These are phyloP conservation scores for Hoplostethus atlanticus DNA, from an alignment of 2,797 vertebrate genomes.

Conservation along the genomic window DNA sequence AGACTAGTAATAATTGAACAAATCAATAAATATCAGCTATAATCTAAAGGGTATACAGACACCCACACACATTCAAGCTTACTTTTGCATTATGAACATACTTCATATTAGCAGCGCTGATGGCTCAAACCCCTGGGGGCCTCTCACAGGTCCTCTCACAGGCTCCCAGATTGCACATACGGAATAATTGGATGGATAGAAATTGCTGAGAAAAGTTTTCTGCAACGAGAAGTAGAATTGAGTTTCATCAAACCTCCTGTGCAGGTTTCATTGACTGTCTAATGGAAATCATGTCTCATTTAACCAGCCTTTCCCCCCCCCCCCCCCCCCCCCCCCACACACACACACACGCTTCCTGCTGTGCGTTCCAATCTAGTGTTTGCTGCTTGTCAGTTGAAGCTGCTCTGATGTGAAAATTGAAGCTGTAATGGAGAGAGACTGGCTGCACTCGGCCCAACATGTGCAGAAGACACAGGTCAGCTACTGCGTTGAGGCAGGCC, in stretches of 20 bases:
- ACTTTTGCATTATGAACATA: too few species aligned
- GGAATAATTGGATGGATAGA: neutral
- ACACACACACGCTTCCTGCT: slow-evolving; percentile 13
- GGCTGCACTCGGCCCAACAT: slow-evolving; percentile 42
- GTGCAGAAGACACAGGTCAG: slow-evolving; percentile 66
- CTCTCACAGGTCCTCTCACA: neutral
- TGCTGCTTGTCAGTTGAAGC: slow-evolving; percentile 24
- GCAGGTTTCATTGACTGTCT: slow-evolving; percentile 31
- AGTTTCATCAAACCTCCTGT: slow-evolving; percentile 45
- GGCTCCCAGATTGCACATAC: neutral
- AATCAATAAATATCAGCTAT: too few species aligned
- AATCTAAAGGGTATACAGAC: too few species aligned
- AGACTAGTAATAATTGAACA: too few species aligned
- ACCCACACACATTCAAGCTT: too few species aligned
- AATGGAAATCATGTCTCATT: slow-evolving; percentile 51
- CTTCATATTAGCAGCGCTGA: too few species aligned
- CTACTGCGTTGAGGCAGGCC: slow-evolving; percentile 29
- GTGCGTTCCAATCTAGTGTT: slow-evolving; percentile 20
- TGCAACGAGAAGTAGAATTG: slow-evolving; percentile 14
- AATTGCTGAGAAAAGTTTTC: neutral
- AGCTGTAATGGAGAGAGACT: slow-evolving; percentile 15
- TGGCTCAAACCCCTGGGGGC: too few species aligned
- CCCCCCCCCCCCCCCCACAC: neutral
- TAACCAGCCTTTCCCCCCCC: slow-evolving; percentile 36
- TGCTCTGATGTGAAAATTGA: slow-evolving; percentile 61